Conservation (phyloP, 2,888 invertebrate genomes). For the Torymus tubicola region DNA sequence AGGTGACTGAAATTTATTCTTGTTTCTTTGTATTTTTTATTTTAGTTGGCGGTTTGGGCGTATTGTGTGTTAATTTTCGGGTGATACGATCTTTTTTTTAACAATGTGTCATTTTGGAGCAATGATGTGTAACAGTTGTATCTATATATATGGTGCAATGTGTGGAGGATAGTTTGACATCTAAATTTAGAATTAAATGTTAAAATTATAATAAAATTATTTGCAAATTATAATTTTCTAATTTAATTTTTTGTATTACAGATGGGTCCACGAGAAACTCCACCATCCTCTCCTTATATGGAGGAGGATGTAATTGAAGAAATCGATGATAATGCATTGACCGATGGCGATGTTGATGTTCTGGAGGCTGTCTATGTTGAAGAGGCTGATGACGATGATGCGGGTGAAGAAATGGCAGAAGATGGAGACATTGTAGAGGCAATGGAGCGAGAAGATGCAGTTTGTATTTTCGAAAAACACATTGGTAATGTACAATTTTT, state of each 20-base stretch:
- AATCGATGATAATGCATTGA: constrained; percentile 76
- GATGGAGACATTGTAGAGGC: constrained; percentile 71
- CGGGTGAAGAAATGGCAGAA: constrained; percentile 64
- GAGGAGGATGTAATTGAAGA: constrained; percentile 74
- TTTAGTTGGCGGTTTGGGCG: no score
- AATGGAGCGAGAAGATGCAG: constrained; percentile 79
- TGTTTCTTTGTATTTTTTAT: no score
- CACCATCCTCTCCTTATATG: constrained; percentile 78
- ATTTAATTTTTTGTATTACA: constrained; percentile 24
- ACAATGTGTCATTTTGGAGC: no score
- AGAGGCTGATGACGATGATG: constrained; percentile 63
- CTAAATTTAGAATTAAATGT: no score
- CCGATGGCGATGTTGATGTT: constrained; percentile 73
- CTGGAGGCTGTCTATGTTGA: constrained; percentile 65
- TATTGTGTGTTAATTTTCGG: no score
- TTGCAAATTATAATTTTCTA: neutral
- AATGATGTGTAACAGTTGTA: no score
- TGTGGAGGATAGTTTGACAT: no score
- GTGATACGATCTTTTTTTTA: no score
- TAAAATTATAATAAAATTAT: no score
- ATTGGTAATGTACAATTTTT: constrained; percentile 68
- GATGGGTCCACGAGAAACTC: constrained; percentile 75
- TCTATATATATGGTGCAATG: no score
- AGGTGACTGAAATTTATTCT: no score
- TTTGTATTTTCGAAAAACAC: constrained; percentile 82